Conservation (phyloP, 2,797 vertebrate species). For the Sandelia bainsii region DNA sequence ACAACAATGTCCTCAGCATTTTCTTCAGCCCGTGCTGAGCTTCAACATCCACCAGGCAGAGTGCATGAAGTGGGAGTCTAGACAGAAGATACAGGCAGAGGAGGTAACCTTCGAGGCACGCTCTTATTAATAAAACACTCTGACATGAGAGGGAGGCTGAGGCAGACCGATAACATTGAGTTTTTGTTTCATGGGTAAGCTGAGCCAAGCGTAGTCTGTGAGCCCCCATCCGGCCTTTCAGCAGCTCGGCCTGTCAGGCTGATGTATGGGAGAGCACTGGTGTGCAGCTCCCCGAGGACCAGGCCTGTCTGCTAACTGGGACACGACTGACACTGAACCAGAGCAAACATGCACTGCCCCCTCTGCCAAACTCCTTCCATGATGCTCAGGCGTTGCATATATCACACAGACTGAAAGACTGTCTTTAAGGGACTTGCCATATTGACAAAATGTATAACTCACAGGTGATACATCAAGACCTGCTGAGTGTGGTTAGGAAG, state of each 20-base stretch:
- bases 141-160: conserved; percentile 74
- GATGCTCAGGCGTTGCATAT: conserved; percentile 57
- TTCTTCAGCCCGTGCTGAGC: neutral
- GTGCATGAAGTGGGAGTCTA: conserved; percentile 66
- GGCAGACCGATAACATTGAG: conserved; percentile 73
- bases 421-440: conserved; percentile 47
- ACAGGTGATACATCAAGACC: conserved; percentile 52
- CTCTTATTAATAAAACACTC: conserved; percentile 76
- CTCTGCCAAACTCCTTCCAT: conserved; percentile 49
- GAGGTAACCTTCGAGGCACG: conserved; percentile 60
- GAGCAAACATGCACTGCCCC: conserved; percentile 67
- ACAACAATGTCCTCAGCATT: conserved; percentile 24
- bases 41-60: conserved; percentile 34
- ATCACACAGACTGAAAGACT: conserved; percentile 63
- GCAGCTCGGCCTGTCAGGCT: conserved; percentile 78
- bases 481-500: conserved; percentile 37
- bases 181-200: conserved; percentile 75
- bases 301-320: conserved; percentile 83
- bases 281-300: conserved; percentile 75
- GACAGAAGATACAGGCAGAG: conserved; percentile 71
- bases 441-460: conserved; percentile 57
- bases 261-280: conserved; percentile 77
- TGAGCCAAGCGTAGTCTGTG: conserved; percentile 61
- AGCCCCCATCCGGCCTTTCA: conserved; percentile 72
- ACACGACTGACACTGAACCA: conserved; percentile 82